A percentile compares a stretch with the other conserved stretches of the same genome.
phyloP scores from a whole-genome alignment of 2,113 vertebrate species.

The Formicarius rufipectus region DNA sequence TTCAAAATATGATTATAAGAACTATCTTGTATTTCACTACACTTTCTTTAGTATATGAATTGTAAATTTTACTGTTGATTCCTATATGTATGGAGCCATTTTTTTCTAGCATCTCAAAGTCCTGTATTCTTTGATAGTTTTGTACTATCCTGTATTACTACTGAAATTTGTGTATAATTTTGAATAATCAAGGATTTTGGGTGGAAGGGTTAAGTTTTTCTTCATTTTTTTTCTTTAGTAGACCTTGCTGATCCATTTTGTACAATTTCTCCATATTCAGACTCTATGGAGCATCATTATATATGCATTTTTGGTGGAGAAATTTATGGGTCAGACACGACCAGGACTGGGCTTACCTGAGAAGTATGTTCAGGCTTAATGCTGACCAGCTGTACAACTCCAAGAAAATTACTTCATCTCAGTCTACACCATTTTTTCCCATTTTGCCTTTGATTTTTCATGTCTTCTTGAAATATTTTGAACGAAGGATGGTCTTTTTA shows the following conservation, averaged over 20 bases:
- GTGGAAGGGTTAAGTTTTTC: neutral
- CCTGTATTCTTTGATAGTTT: neutral
- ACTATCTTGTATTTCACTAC: neutral
- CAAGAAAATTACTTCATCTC: neutral
- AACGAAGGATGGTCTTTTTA: neutral
- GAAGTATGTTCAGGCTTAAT: neutral
- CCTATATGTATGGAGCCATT: neutral
- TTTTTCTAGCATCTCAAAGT: neutral
- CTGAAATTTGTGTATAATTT: neutral
- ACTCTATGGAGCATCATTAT: neutral
- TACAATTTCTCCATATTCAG: neutral
- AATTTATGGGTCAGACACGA: neutral
- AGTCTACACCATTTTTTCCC: neutral
- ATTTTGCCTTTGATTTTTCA: neutral
- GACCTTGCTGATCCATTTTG: neutral
- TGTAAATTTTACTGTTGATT: neutral
- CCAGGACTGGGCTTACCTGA: neutral
- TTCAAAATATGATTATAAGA: neutral
- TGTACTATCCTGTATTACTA: neutral
- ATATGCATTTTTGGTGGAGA: neutral
- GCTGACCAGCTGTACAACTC: neutral
- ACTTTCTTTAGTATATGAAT: neutral
- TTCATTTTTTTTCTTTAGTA: neutral
- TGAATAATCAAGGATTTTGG: neutral
- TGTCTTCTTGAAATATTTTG: neutral